A percentile compares a stretch with the other conserved stretches of the same genome.
phyloP scores from a whole-genome alignment of 2,888 invertebrate species.

The Tortricodes alternella region DNA sequence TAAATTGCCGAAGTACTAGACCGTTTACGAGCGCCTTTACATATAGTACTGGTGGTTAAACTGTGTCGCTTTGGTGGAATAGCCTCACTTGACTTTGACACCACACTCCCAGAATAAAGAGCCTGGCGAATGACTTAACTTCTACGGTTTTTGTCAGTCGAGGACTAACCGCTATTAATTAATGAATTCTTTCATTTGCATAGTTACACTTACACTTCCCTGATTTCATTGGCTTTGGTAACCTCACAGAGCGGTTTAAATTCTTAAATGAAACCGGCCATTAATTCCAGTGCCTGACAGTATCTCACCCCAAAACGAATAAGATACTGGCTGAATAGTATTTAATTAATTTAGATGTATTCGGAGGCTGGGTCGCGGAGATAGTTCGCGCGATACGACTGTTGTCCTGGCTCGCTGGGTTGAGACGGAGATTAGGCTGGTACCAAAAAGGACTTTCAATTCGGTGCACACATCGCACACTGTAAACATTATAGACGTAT shows the following conservation, averaged over 20 bases:
- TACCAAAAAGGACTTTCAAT: not conserved
- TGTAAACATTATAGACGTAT: too few species aligned
- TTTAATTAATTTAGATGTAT: constrained; percentile 31
- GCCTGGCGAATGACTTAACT: too few species aligned
- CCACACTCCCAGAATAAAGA: too few species aligned
- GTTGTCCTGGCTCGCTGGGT: not conserved
- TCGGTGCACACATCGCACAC: too few species aligned
- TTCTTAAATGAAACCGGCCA: not conserved
- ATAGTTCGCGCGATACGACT: constrained; percentile 26
- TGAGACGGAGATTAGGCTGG: not conserved
- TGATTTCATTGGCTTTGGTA: not conserved
- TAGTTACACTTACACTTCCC: not conserved
- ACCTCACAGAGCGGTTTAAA: not conserved
- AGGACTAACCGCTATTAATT: too few species aligned
- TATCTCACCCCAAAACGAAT: constrained; percentile 21
- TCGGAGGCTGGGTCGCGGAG: constrained; percentile 4
- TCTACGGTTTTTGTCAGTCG: too few species aligned
- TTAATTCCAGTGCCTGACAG: not conserved
- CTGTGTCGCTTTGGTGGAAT: too few species aligned
- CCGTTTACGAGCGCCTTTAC: too few species aligned
- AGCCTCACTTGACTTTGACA: too few species aligned
- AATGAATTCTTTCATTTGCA: too few species aligned
- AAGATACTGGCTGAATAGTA: constrained; percentile 20
- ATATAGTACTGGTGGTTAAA: too few species aligned
- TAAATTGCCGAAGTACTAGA: too few species aligned